Evolutionary conservation across 2,797 vertebrate species (phyloP).

Genomic region (Graptemys geographica): DNA sequence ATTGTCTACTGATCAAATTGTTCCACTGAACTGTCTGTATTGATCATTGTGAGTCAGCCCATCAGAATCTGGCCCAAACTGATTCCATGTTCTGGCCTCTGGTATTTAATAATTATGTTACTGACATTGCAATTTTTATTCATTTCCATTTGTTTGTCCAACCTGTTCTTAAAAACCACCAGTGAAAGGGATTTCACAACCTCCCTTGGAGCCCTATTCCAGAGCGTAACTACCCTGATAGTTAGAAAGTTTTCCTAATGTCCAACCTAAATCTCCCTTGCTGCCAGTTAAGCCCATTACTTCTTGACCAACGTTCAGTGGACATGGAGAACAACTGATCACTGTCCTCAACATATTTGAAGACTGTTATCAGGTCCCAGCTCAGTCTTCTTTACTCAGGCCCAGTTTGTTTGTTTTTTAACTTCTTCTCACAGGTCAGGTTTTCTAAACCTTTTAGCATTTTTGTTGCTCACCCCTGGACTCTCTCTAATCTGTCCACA

Average conservation of each 20-base stretch:
- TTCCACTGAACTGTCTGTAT: not conserved
- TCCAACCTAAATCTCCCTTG: not conserved
- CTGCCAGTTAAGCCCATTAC: not conserved
- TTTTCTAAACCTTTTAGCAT: too few relatives aligned
- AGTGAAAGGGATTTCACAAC: not conserved
- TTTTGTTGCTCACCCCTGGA: too few relatives aligned
- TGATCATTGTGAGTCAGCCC: not conserved
- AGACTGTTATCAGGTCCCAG: too few relatives aligned
- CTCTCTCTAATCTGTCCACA: too few relatives aligned
- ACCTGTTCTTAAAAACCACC: not conserved
- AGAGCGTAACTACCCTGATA: too few relatives aligned
- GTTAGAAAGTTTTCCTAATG: not conserved
- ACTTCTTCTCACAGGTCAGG: too few relatives aligned
- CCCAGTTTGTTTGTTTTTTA: too few relatives aligned
- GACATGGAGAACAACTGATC: not conserved
- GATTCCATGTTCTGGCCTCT: not conserved
- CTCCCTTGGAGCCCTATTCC: not conserved
- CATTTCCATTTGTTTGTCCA: not conserved
- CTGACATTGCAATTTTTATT: not conserved
- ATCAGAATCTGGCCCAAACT: not conserved
- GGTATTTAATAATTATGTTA: not conserved
- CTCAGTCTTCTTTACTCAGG: too few relatives aligned
- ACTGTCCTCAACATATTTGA: not conserved
- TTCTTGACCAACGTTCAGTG: not conserved
- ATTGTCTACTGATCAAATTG: not conserved